These are phyloP conservation scores for Desmophyllum pertusum DNA, from an alignment of 92 coral and sea anemone species.

Conservation along the genomic window DNA sequence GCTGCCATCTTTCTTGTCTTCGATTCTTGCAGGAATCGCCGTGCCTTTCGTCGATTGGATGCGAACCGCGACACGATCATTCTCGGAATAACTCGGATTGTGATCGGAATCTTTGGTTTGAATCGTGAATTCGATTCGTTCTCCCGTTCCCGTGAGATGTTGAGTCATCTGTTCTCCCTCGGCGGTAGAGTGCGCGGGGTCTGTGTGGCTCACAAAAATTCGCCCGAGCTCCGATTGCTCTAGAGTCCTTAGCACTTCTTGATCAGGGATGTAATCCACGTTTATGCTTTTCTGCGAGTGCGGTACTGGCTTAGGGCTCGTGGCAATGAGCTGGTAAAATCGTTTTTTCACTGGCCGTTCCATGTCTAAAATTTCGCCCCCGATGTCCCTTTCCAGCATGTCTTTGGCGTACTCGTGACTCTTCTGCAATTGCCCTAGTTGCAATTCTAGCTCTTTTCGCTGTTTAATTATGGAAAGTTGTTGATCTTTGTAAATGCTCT, in stretches of 20 bases:
- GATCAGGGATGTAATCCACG: constrained; percentile 74
- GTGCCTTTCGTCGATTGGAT: constrained; percentile 66
- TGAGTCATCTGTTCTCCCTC: constrained; percentile 50
- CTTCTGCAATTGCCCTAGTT: constrained; percentile 66
- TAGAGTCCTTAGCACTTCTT: constrained; percentile 43
- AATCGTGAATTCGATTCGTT: constrained; percentile 71
- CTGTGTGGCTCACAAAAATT: constrained; percentile 69
- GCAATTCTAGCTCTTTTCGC: constrained; percentile 58
- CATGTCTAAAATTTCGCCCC: constrained; percentile 69
- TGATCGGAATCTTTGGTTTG: constrained; percentile 80
- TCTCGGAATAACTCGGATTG: constrained; percentile 70
- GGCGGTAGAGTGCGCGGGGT: constrained; percentile 52
- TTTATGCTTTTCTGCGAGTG: constrained; percentile 40
- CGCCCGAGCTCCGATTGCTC: constrained; percentile 68
- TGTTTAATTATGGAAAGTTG: constrained; percentile 49
- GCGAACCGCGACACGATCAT: constrained; percentile 60
- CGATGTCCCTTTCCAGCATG: constrained; percentile 70
- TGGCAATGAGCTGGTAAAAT: constrained; percentile 51
- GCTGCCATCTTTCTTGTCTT: constrained; percentile 75
- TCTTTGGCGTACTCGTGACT: constrained; percentile 58
- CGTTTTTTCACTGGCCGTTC: constrained; percentile 57
- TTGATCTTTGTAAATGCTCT: constrained; percentile 69
- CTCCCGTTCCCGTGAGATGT: constrained; percentile 57
- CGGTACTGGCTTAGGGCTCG: constrained; percentile 33
- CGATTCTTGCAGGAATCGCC: constrained; percentile 55